These are phyloP conservation scores for Jordanella pulchra DNA, from an alignment of 2,797 vertebrate genomes.

Conservation along the genomic window DNA sequence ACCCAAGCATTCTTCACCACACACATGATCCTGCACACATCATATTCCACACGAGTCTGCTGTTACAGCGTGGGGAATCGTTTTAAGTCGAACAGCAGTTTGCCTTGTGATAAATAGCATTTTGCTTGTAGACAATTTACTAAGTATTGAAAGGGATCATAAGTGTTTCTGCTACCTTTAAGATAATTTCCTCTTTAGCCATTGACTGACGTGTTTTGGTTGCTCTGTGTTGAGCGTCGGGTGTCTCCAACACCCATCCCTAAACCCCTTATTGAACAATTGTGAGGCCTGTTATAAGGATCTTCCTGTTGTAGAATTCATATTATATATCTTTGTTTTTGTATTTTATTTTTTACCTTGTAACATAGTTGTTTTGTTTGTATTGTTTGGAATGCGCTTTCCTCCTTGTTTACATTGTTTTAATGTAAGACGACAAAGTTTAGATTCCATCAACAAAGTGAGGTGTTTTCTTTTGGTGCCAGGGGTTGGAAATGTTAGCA, in stretches of 20 bases:
- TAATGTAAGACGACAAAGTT: conserved; percentile 66
- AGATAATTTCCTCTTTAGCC: conserved; percentile 63
- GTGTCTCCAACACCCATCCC: conserved; percentile 33
- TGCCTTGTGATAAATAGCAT: conserved; percentile 53
- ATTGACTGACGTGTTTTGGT: conserved; percentile 68
- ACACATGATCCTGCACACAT: conserved; percentile 24
- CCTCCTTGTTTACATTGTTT: conserved; percentile 71
- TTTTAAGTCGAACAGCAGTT: conserved; percentile 50
- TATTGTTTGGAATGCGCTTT: conserved; percentile 67
- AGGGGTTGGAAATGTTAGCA: conserved; percentile 68
- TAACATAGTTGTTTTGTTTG: conserved; percentile 75
- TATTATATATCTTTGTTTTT: conserved; percentile 47
- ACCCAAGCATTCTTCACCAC: conserved; percentile 28
- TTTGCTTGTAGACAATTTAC: conserved; percentile 54
- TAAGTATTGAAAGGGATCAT: conserved; percentile 70
- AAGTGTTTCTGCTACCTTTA: conserved; percentile 64
- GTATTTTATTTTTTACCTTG: conserved; percentile 67
- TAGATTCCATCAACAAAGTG: conserved; percentile 79
- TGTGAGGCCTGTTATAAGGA: conserved; percentile 70
- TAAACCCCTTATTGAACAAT: conserved; percentile 66
- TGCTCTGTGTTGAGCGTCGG: conserved; percentile 58
- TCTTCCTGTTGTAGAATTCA: conserved; percentile 76
- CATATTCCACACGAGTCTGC: conserved; percentile 25
- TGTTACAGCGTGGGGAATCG: conserved; percentile 34
- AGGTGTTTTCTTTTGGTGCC: conserved; percentile 69